Evolutionary conservation across 2,797 vertebrate species (phyloP).

Genomic region (Siniperca scherzeri): DNA sequence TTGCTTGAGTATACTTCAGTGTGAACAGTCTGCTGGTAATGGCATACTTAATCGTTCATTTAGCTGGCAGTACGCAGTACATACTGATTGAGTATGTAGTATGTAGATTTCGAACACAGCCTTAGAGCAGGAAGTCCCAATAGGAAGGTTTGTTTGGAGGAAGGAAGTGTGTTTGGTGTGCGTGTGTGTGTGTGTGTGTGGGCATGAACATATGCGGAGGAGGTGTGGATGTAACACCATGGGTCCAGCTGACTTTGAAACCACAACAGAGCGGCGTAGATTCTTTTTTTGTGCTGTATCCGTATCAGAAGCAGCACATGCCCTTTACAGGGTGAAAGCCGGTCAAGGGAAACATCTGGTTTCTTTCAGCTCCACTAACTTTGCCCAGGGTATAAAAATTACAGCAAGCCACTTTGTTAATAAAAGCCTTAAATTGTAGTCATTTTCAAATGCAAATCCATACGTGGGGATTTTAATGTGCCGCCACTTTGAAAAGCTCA

Average conservation of each 20-base stretch:
- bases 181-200: slow-evolving; percentile 31
- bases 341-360: slow-evolving; percentile 70
- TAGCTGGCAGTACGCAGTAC: too few species aligned
- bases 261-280: slow-evolving; percentile 51
- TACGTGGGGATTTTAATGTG: slow-evolving; percentile 65
- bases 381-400: slow-evolving; percentile 51
- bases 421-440: slow-evolving; percentile 70
- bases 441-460: slow-evolving; percentile 73
- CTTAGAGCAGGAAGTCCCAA: slow-evolving; percentile 73
- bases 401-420: slow-evolving; percentile 57
- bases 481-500: slow-evolving; percentile 71
- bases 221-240: slow-evolving; percentile 56
- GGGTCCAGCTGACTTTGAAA: slow-evolving; percentile 69
- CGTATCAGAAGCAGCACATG: slow-evolving; percentile 55
- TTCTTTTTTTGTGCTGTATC: slow-evolving; percentile 29
- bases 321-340: slow-evolving; percentile 65
- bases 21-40: too few species aligned
- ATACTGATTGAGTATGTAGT: too few species aligned
- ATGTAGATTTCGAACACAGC: too few species aligned
- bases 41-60: too few species aligned
- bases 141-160: slow-evolving; percentile 63
- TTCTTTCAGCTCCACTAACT: slow-evolving; percentile 70
- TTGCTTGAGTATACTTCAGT: too few species aligned
- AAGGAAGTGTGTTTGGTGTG: slow-evolving; percentile 60
- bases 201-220: slow-evolving; percentile 47